A percentile compares a stretch with the other conserved stretches of the same genome.
Evolutionary conservation across 92 coral and sea anemone genomes (phyloP).

Genomic region (Palythoa caribaeorum): DNA sequence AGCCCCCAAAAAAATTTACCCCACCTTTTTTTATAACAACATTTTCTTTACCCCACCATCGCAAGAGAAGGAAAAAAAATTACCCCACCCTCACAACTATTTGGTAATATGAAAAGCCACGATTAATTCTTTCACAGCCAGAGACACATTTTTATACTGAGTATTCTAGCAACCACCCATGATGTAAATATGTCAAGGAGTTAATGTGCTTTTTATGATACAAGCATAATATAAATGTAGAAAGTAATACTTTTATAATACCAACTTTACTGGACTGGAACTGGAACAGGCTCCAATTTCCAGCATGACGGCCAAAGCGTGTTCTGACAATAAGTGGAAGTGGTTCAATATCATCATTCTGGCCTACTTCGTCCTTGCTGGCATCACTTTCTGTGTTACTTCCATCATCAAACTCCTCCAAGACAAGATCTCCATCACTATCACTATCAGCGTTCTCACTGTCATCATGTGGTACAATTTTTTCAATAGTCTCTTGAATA

Average conservation of each 20-base stretch:
- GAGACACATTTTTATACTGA: slow-evolving; percentile 1
- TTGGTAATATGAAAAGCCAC: neutral
- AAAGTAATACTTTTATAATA: slow-evolving; percentile 6
- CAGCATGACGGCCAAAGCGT: neutral
- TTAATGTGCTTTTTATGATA: neutral
- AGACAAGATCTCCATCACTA: slow-evolving; percentile 22
- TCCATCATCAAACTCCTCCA: slow-evolving; percentile 11
- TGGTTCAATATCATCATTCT: slow-evolving; percentile 36
- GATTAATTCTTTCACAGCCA: slow-evolving; percentile 7
- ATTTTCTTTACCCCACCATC: neutral
- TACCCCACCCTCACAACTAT: neutral
- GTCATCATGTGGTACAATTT: slow-evolving; percentile 24
- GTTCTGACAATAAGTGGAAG: slow-evolving; percentile 40
- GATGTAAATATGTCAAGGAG: slow-evolving; percentile 14
- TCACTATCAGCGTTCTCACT: slow-evolving; percentile 6
- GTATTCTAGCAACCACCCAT: slow-evolving; percentile 1
- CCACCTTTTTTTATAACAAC: neutral
- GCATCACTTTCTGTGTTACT: slow-evolving; percentile 8
- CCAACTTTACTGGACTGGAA: slow-evolving; percentile 4
- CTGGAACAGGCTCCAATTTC: slow-evolving; percentile 5
- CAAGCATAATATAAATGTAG: neutral
- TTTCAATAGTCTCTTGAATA: slow-evolving; percentile 18
- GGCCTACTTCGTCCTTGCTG: slow-evolving; percentile 43
- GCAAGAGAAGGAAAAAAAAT: neutral
- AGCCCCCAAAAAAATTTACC: neutral